Evolutionary conservation across 2,113 vertebrate genomes (phyloP).

Genomic region (Pogona vitticeps): DNA sequence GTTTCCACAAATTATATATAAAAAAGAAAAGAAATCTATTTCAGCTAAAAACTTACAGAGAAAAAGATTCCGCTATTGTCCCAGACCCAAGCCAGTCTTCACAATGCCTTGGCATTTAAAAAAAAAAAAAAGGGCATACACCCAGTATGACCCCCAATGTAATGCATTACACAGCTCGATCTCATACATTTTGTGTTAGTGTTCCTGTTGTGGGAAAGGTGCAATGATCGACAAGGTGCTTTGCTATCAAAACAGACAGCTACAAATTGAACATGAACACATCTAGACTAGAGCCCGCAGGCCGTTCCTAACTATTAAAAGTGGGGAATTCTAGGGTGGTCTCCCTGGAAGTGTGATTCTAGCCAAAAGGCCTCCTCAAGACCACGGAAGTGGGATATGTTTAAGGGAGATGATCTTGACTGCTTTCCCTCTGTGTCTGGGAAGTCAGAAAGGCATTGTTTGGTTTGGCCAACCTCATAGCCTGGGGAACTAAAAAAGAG

Average conservation of each 20-base stretch:
- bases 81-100: not conserved
- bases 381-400: not conserved
- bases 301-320: not conserved
- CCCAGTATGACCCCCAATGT: not conserved
- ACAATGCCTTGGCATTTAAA: not conserved
- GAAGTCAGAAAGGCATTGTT: not conserved
- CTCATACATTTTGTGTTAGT: no score
- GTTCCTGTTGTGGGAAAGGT: not conserved
- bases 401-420: not conserved
- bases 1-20: not conserved
- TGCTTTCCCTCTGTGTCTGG: not conserved
- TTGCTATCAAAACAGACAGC: not conserved
- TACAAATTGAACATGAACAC: conserved; percentile 2
- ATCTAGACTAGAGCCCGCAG: not conserved
- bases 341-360: not conserved
- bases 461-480: no score
- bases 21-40: not conserved
- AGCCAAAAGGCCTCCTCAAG: not conserved
- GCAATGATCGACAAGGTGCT: not conserved
- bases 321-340: not conserved
- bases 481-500: not conserved
- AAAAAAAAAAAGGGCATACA: no score
- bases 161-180: not conserved
- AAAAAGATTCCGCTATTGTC: not conserved
- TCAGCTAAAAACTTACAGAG: not conserved